A percentile compares a stretch with the other conserved stretches of the same genome.
Evolutionary conservation across 2,113 vertebrate genomes (phyloP).

Genomic region (Acanthisitta chloris): DNA sequence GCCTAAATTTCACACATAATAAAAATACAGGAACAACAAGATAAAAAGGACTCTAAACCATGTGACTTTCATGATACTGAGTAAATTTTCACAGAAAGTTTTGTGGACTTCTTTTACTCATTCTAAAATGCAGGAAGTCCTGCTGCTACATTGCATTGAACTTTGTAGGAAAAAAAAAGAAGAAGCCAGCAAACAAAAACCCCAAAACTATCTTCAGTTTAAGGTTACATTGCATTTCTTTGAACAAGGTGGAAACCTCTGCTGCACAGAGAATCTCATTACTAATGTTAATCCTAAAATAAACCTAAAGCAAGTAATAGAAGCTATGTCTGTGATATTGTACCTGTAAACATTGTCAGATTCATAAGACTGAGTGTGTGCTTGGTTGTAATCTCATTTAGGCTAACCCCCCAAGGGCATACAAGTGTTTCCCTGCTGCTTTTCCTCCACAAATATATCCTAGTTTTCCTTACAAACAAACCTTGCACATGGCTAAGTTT

Average conservation of each 20-base stretch:
- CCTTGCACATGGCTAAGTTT: neutral
- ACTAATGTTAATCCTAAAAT: neutral
- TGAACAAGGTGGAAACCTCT: neutral
- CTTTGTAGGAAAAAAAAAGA: neutral
- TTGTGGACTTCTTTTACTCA: neutral
- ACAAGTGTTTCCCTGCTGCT: neutral
- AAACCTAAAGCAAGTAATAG: neutral
- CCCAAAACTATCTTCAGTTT: rapidly evolving
- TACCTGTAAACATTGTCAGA: neutral
- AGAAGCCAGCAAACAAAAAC: too few species aligned
- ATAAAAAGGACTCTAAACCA: neutral
- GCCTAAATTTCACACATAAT: neutral
- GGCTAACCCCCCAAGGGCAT: rapidly evolving
- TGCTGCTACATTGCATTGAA: neutral
- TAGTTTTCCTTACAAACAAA: neutral
- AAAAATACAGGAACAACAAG: neutral
- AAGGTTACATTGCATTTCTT: neutral
- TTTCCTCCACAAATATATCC: neutral
- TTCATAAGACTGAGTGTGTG: neutral
- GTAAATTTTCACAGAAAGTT: neutral
- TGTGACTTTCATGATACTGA: neutral
- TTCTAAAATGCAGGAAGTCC: neutral
- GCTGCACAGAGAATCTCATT: neutral
- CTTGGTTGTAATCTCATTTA: neutral
- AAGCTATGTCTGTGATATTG: neutral